phyloP scores from a whole-genome alignment of 1,140 invertebrate genomes.

The Ooceraea biroi region DNA sequence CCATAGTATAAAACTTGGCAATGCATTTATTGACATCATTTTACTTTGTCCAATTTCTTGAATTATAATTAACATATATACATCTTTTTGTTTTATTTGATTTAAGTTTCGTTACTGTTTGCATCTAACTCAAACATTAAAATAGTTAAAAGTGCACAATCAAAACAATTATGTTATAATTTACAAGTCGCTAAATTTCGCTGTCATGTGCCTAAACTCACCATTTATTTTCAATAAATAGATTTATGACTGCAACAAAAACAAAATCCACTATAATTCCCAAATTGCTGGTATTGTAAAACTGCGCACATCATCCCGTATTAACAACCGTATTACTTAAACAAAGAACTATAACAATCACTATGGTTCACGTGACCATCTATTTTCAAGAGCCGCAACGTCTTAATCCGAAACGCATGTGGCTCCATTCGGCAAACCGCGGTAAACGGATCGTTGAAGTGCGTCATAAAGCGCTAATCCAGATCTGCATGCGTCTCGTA shows the following conservation, averaged over 20 bases:
- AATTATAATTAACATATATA: not conserved
- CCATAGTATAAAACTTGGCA: not conserved
- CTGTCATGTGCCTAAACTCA: no score
- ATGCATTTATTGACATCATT: not conserved
- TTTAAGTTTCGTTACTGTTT: no score
- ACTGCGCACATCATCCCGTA: not conserved
- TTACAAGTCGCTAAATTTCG: no score
- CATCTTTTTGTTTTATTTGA: no score
- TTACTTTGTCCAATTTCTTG: no score
- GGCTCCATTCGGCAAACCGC: slow-evolving; percentile 33
- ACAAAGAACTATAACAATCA: slow-evolving; percentile 11
- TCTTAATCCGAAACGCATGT: slow-evolving; percentile 5
- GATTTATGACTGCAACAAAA: not conserved
- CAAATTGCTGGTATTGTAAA: not conserved
- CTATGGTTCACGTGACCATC: not conserved
- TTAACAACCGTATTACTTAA: slow-evolving; percentile 2
- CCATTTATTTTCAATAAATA: no score
- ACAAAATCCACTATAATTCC: slow-evolving; percentile 4
- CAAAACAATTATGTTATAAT: no score
- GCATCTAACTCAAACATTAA: no score
- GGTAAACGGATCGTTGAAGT: slow-evolving; percentile 36
- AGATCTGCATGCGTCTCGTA: slow-evolving; percentile 3
- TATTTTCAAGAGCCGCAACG: slow-evolving; percentile 15
- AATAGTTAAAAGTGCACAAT: no score
- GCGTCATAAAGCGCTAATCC: slow-evolving; percentile 46